Percentiles rank a stretch among this genome's conserved stretches.
Conservation (phyloP, 2,113 vertebrate genomes). For the Upupa epops region DNA sequence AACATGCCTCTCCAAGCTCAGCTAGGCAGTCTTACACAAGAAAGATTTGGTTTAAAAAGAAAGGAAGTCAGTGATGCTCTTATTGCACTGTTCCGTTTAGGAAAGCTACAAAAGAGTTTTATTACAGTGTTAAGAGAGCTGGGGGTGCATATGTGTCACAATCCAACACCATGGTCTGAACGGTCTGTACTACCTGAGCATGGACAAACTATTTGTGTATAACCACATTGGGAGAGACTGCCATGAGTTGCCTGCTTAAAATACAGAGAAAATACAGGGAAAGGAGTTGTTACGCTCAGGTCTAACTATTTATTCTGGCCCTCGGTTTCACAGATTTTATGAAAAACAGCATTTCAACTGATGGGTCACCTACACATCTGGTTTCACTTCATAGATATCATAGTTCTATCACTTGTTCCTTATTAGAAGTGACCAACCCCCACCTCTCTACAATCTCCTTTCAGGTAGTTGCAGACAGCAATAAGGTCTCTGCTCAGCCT, state of each 20-base stretch:
- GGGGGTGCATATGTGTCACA: not conserved
- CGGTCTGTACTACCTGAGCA: not conserved
- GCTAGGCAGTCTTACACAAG: not conserved
- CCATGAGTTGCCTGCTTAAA: not conserved
- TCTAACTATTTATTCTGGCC: not conserved
- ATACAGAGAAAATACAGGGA: accelerated
- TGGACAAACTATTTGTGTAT: not conserved
- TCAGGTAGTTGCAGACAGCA: no score
- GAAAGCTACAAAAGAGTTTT: not conserved
- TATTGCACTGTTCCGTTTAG: not conserved
- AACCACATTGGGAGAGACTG: accelerated
- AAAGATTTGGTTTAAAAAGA: not conserved
- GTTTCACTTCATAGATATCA: not conserved
- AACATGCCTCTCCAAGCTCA: not conserved
- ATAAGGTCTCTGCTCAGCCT: no score
- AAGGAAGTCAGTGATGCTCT: not conserved
- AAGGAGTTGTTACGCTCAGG: not conserved
- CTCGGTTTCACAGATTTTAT: not conserved
- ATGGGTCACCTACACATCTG: not conserved
- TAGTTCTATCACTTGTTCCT: no score
- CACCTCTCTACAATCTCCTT: no score
- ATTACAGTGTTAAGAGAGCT: not conserved
- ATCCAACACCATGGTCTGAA: not conserved
- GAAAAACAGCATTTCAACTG: not conserved
- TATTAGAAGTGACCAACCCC: no score